These are phyloP conservation scores for Copsychus sechellarum DNA, from an alignment of 2,113 vertebrate species.

Conservation along the genomic window DNA sequence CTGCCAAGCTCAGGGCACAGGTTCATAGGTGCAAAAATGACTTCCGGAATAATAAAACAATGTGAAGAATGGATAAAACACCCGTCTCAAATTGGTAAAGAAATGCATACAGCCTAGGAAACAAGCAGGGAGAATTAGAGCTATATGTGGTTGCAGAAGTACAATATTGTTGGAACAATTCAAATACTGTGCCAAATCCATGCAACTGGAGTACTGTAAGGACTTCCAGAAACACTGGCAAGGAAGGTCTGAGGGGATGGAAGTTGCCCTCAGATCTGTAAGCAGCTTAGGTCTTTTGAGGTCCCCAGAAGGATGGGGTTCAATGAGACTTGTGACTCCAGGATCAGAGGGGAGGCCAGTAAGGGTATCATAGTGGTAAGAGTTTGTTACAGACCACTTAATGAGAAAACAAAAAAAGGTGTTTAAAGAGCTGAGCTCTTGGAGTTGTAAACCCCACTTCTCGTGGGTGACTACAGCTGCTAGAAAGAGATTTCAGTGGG, in stretches of 20 bases:
- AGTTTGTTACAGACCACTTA: background rate
- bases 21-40: background rate
- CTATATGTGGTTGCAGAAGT: background rate
- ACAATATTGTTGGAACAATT: background rate
- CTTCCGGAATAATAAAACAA: background rate
- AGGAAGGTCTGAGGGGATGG: background rate
- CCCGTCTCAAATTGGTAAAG: background rate
- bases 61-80: background rate
- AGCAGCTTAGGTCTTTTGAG: background rate
- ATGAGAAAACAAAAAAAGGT: background rate
- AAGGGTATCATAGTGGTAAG: background rate
- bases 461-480: background rate
- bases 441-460: background rate
- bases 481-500: background rate
- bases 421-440: background rate
- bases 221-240: background rate
- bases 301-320: fast-evolving
- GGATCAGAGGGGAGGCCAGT: background rate
- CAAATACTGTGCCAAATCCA: background rate
- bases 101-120: background rate
- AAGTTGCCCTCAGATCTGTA: background rate
- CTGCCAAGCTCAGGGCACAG: background rate
- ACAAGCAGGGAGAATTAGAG: background rate
- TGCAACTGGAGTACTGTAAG: background rate
- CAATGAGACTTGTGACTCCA: background rate